Conservation (phyloP, 2,888 invertebrate species). For the Frankliniella fusca region DNA sequence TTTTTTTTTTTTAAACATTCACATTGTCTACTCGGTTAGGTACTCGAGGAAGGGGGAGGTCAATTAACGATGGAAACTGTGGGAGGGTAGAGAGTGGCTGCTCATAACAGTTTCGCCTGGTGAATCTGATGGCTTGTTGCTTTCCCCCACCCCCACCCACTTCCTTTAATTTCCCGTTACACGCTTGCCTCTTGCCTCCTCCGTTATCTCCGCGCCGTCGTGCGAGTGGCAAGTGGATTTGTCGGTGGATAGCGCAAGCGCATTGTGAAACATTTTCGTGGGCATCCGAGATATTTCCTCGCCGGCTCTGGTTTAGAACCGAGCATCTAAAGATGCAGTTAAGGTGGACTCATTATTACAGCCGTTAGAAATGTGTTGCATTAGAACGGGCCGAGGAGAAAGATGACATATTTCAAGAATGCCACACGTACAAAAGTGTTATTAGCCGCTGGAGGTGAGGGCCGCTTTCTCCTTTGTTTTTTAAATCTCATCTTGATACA, state of each 20-base stretch:
- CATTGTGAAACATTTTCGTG: neutral
- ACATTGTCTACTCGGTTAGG: too few species aligned
- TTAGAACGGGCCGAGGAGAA: neutral
- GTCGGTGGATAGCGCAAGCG: neutral
- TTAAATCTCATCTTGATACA: neutral
- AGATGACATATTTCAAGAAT: constrained; percentile 12
- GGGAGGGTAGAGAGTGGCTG: too few species aligned
- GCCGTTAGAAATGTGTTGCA: neutral
- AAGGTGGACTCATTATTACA: neutral
- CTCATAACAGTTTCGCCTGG: too few species aligned
- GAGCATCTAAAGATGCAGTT: neutral
- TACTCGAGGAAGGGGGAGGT: too few species aligned
- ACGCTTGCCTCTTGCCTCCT: neutral
- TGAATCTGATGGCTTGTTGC: neutral
- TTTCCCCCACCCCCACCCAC: neutral
- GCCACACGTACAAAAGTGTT: neutral
- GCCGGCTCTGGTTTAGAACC: neutral
- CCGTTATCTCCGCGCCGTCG: neutral
- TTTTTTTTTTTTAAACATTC: too few species aligned
- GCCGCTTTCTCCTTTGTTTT: neutral
- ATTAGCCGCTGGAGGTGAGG: neutral
- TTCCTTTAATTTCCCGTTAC: neutral
- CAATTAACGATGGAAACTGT: too few species aligned
- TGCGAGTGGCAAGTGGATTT: neutral
- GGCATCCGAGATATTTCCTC: neutral